Evolutionary conservation across 2,113 vertebrate genomes (phyloP).

Genomic region (Poeciliopsis occidentalis): DNA sequence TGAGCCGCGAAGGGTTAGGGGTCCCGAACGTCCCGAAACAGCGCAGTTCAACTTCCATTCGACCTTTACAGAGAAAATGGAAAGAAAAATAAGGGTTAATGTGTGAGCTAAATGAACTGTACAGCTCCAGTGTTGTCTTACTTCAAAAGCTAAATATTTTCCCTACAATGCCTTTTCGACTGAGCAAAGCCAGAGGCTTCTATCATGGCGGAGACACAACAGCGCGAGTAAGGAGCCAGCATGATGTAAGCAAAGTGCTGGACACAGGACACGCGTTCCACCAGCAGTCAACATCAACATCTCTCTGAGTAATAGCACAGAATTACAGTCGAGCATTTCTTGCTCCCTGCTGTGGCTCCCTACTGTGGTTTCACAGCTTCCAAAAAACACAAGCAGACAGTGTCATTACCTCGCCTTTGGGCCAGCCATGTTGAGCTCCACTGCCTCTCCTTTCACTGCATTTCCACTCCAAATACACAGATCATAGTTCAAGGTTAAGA

Average conservation of each 20-base stretch:
- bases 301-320: constrained; percentile 54
- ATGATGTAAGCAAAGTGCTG: constrained; percentile 27
- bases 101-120: constrained; percentile 63
- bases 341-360: constrained; percentile 67
- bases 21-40: no score
- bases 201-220: constrained; percentile 26
- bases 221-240: constrained; percentile 20
- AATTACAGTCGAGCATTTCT: constrained; percentile 55
- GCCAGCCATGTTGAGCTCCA: constrained; percentile 56
- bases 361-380: constrained; percentile 72
- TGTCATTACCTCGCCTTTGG: constrained; percentile 61
- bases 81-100: constrained; percentile 65
- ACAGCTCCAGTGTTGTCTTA: constrained; percentile 57
- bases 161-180: constrained; percentile 57
- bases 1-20: no score
- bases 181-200: constrained; percentile 67
- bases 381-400: constrained; percentile 72
- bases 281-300: constrained; percentile 61
- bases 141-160: constrained; percentile 67
- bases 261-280: constrained; percentile 31
- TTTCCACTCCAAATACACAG: constrained; percentile 72
- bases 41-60: no score
- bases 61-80: constrained; percentile 22
- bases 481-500: constrained; percentile 79
- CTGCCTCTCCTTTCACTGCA: constrained; percentile 66